Percentiles rank a stretch among this genome's conserved stretches.
Conservation (phyloP, 2,113 vertebrate species). For the Leuciscus idus region DNA sequence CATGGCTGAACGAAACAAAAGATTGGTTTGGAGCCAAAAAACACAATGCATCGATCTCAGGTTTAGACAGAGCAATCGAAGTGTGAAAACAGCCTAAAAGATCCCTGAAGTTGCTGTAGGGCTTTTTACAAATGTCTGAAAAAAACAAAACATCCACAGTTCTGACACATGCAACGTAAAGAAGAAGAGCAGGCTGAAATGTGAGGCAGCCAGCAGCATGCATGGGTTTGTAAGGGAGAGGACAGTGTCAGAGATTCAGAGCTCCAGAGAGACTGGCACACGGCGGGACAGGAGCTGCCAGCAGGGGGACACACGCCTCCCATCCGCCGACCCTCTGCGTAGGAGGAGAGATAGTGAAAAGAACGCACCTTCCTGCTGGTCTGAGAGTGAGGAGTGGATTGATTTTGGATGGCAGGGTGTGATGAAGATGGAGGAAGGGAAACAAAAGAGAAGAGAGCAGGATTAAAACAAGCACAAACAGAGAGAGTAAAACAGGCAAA, state of each 20-base stretch:
- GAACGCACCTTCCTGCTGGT: constrained; percentile 99
- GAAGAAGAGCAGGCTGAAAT: background rate
- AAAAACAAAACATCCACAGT: background rate
- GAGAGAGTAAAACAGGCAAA: constrained; percentile 99
- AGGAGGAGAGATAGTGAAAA: constrained; percentile 77
- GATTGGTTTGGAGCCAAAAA: background rate
- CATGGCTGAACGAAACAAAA: background rate
- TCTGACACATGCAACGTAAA: constrained; percentile 19
- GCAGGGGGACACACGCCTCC: constrained; percentile 63
- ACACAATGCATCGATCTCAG: background rate
- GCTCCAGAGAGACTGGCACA: constrained; percentile 38
- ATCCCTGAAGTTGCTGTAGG: background rate
- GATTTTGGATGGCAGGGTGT: constrained; percentile 89
- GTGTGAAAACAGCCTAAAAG: constrained; percentile 4
- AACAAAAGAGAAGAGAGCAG: constrained; percentile 84
- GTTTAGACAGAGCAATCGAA: background rate
- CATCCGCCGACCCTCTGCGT: constrained; percentile 79
- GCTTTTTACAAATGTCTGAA: background rate
- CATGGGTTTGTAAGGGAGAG: constrained; percentile 24
- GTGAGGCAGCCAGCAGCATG: constrained; percentile 24
- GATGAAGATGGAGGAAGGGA: constrained; percentile 89
- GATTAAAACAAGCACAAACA: constrained; percentile 90
- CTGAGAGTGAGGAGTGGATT: constrained; percentile 95
- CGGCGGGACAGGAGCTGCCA: background rate
- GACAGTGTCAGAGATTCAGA: constrained; percentile 48